phyloP scores from a whole-genome alignment of 2,797 vertebrate genomes.

The Tinamus major region DNA sequence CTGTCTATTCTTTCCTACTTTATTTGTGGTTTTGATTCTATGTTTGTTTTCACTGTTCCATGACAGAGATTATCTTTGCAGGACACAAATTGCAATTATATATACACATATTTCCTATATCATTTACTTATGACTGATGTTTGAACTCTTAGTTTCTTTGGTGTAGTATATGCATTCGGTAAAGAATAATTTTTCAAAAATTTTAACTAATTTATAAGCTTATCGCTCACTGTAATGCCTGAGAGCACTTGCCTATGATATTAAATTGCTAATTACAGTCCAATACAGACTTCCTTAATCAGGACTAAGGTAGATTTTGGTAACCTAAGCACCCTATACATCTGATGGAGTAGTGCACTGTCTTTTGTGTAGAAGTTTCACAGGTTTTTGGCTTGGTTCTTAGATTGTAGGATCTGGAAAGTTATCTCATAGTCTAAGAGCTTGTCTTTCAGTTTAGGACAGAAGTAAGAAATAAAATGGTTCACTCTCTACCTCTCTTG shows the following conservation, averaged over 20 bases:
- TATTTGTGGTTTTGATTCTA: conserved; percentile 20
- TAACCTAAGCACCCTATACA: not conserved
- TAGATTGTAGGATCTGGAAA: not conserved
- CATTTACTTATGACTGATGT: conserved; percentile 21
- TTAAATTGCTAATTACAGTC: not conserved
- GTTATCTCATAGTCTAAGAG: not conserved
- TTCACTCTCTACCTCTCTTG: not conserved
- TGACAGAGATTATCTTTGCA: conserved; percentile 47
- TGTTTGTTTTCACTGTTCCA: conserved; percentile 48
- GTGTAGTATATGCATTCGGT: not conserved
- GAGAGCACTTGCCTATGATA: not conserved
- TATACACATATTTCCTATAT: not conserved
- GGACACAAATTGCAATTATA: conserved; percentile 13
- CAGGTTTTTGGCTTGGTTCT: not conserved
- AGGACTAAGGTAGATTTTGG: not conserved
- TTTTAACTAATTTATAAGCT: conserved; percentile 14
- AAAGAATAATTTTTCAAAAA: not conserved
- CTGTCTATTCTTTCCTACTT: not conserved
- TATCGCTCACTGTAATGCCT: not conserved
- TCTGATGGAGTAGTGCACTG: not conserved
- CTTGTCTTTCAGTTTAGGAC: not conserved
- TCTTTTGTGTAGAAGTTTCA: not conserved
- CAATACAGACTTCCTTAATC: conserved; percentile 17
- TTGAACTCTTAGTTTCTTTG: conserved; percentile 36
- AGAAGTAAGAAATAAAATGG: not conserved